Evolutionary conservation across 2,113 vertebrate species (phyloP).

Genomic region (Axis porcinus): DNA sequence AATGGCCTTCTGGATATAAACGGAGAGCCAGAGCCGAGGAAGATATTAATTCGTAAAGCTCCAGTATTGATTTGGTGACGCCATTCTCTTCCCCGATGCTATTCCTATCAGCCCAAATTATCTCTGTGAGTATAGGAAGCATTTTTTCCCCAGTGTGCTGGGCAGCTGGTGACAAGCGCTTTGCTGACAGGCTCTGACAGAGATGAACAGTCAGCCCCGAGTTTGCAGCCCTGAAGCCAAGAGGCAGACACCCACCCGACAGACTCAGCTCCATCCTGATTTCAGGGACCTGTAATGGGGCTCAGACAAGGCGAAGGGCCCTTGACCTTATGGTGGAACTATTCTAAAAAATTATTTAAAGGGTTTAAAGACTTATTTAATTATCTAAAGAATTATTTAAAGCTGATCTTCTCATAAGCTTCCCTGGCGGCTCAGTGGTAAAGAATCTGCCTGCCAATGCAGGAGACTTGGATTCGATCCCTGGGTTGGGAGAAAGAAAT

Average conservation of each 20-base stretch:
- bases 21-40: neutral
- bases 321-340: neutral
- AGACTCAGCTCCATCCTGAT: neutral
- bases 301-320: neutral
- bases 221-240: neutral
- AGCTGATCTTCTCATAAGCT: neutral
- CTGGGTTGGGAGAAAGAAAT: neutral
- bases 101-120: conserved; percentile 43
- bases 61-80: conserved; percentile 32
- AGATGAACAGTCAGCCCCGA: neutral
- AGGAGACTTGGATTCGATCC: neutral
- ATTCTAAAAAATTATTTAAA: neutral
- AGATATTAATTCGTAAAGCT: conserved; percentile 33
- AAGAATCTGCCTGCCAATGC: neutral
- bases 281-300: neutral
- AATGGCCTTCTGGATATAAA: conserved; percentile 30
- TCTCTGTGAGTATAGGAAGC: conserved; percentile 9
- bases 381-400: neutral
- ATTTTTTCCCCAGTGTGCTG: neutral
- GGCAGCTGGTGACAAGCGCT: conserved; percentile 10
- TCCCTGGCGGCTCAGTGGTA: neutral
- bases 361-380: neutral
- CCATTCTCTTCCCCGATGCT: neutral
- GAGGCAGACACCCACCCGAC: neutral
- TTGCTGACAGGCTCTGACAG: neutral